Evolutionary conservation across 2,797 vertebrate genomes (phyloP).

Genomic region (Erpetoichthys calabaricus): DNA sequence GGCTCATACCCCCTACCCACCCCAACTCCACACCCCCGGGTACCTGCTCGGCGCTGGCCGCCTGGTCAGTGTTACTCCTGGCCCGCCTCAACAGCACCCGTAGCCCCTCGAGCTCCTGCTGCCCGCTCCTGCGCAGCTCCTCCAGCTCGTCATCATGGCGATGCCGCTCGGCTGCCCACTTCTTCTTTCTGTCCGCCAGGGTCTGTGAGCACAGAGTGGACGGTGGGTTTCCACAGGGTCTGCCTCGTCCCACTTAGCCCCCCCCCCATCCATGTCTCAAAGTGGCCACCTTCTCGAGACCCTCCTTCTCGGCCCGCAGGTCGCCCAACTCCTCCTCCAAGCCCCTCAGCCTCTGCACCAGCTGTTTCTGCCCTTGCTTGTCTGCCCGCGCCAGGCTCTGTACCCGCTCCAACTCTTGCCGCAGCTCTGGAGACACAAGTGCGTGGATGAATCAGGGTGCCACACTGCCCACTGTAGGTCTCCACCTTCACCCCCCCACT

Average conservation of each 20-base stretch:
- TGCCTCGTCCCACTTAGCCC: background rate
- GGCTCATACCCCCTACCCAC: background rate
- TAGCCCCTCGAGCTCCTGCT: constrained; percentile 69
- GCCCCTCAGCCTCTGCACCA: constrained; percentile 53
- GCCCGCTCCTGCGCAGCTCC: constrained; percentile 57
- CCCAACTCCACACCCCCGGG: constrained; percentile 1
- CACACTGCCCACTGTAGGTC: background rate
- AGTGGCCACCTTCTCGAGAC: constrained; percentile 60
- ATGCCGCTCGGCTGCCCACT: constrained; percentile 66
- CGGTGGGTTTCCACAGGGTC: background rate
- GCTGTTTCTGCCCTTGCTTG: constrained; percentile 70
- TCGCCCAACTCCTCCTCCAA: constrained; percentile 77
- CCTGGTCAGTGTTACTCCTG: constrained; percentile 56
- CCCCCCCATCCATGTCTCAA: background rate
- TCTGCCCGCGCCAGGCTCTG: constrained; percentile 60
- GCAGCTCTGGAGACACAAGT: constrained; percentile 52
- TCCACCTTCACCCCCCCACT: background rate
- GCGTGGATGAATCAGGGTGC: too few species aligned
- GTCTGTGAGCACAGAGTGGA: constrained; percentile 35
- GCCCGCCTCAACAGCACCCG: constrained; percentile 64
- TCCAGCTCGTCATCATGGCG: constrained; percentile 75
- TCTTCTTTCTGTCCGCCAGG: constrained; percentile 76
- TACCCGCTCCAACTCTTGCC: constrained; percentile 49
- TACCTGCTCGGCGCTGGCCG: constrained; percentile 67
- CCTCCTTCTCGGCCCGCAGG: constrained; percentile 64